Base-by-base conservation (phyloP, 2,888 invertebrate genomes). In the Stenoptilia bipunctidactyla region DNA sequence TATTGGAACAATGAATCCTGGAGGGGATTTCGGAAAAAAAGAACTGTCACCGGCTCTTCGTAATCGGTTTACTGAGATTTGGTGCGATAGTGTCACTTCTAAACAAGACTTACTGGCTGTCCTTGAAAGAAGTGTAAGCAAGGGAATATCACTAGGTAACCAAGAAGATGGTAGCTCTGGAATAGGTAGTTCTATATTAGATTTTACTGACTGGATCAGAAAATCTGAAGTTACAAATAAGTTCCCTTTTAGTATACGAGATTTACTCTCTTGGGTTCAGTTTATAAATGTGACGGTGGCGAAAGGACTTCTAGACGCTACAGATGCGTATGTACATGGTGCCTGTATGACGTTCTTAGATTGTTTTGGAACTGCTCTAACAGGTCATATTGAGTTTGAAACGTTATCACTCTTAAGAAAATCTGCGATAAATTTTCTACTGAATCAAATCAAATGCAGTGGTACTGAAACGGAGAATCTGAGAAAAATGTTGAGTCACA, bases 1-100 rank as follows among this genome's bases (percentile, higher is more conserved):
- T 57, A 88, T 98, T 42, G 97, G 96, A 1, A 99, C 99, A 0
- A 99, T 99, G 99, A 99, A 99, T 83, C 99, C 99, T 5, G 98
- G 98, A 9, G 98, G 98, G 1, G 99, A 99, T 85, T 99, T 94
- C 66, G 99, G 99, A 2, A 99, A 99, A 68, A 99, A 99, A 66
- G 99, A 99, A 86, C 84, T 99, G 8, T 99, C 98, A 0, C 98
- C 98, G 0, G 98, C 99, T 0, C 76, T 99, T 38, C 86, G 99
- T 38, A 99, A 99, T 83, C 89, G 99, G 37, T 97, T 99, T 56
- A 98, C 99, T 0, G 99, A 99, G 83, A 96, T 99, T 61, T 99
- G 98, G 98, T 98, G 98, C 60, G 93, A 92, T 41, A 88, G 89
- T 38, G 91, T 91, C 8, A 87, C 88, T 12, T 85, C 89, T 15